Evolutionary conservation across 2,888 invertebrate genomes (phyloP).

Genomic region (Polymixis lichenea): DNA sequence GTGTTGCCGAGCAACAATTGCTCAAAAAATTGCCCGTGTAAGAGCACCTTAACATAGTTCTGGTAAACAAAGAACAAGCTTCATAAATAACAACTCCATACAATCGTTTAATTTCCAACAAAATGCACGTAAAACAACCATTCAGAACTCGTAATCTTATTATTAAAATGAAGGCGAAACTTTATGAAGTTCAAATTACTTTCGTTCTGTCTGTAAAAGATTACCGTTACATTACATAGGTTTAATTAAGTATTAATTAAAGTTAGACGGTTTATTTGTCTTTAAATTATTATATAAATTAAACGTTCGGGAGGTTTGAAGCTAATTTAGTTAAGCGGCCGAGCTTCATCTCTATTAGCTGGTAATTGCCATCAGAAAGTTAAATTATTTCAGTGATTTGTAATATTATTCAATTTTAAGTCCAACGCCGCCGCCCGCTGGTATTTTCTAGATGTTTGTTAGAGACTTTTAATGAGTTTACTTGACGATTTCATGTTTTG

Average conservation of each 20-base stretch:
- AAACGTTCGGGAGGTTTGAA: constrained; percentile 35
- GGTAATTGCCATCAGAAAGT: constrained; percentile 63
- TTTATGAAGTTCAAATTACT: constrained; percentile 41
- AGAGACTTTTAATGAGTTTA: constrained; percentile 53
- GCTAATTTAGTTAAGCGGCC: constrained; percentile 54
- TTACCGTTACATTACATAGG: constrained; percentile 36
- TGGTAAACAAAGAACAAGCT: constrained; percentile 7
- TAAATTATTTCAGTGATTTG: constrained; percentile 61
- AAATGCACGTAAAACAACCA: constrained; percentile 11
- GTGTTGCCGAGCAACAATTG: no score
- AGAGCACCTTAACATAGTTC: not conserved
- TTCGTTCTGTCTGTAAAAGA: constrained; percentile 38
- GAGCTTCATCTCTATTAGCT: constrained; percentile 54
- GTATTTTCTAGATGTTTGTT: constrained; percentile 31
- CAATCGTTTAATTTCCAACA: constrained; percentile 4
- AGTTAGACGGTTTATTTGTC: constrained; percentile 48
- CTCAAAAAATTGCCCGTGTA: not conserved
- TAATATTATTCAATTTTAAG: constrained; percentile 53
- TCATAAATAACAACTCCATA: not conserved
- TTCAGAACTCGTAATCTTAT: constrained; percentile 23
- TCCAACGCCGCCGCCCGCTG: constrained; percentile 7
- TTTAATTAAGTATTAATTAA: constrained; percentile 60
- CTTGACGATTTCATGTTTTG: constrained; percentile 38
- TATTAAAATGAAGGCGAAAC: constrained; percentile 33
- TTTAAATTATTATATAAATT: constrained; percentile 45